Conservation (phyloP, 1,140 invertebrate species). For the Apis cerana region DNA sequence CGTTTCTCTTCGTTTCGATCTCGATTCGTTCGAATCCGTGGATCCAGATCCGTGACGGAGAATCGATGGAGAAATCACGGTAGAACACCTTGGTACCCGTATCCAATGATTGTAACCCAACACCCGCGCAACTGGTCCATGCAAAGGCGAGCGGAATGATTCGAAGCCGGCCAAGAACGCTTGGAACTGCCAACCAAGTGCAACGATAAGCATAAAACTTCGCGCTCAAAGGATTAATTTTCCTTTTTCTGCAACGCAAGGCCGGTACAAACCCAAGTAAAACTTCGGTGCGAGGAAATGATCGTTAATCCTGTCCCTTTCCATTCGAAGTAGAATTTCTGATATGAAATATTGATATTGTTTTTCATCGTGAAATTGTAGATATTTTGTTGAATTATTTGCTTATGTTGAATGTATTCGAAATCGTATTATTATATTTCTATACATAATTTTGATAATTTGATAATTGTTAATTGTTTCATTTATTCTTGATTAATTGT, state of each 20-base stretch:
- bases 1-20: not conserved
- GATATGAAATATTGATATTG: not conserved
- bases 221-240: conserved; percentile 17
- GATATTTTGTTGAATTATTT: not conserved
- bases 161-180: conserved; percentile 55
- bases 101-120: conserved; percentile 65
- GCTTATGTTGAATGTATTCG: not conserved
- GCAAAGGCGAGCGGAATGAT: conserved; percentile 37
- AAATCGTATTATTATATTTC: too few relatives aligned
- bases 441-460: too few relatives aligned
- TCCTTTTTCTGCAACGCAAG: conserved; percentile 19
- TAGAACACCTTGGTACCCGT: conserved; percentile 41
- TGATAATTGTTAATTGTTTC: too few relatives aligned
- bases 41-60: not conserved
- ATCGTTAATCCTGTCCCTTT: not conserved
- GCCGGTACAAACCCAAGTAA: not conserved
- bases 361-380: not conserved
- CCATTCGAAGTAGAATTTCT: not conserved
- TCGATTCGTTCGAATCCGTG: not conserved
- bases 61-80: conserved; percentile 1
- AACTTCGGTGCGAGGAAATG: not conserved
- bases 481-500: too few relatives aligned
- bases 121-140: conserved; percentile 34
- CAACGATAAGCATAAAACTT: conserved; percentile 54
- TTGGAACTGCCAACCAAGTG: conserved; percentile 52